These are phyloP conservation scores for Henicopernis longicauda DNA, from an alignment of 2,113 vertebrate genomes.

Conservation along the genomic window DNA sequence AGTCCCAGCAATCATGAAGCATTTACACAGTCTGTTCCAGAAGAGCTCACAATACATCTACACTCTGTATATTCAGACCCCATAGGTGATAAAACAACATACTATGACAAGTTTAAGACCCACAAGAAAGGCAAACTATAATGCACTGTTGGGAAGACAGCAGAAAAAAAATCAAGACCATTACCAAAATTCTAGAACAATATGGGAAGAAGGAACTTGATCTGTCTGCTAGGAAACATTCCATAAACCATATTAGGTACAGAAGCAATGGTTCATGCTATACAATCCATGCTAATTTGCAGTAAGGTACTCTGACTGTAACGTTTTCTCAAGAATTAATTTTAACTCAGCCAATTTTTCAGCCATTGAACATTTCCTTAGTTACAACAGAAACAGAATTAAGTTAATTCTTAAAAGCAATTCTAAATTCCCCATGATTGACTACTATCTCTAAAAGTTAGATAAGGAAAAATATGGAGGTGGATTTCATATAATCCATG, in stretches of 20 bases:
- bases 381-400: background rate
- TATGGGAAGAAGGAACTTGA: background rate
- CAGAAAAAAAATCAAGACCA: background rate
- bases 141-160: background rate
- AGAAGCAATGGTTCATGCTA: background rate
- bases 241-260: background rate
- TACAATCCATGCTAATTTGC: background rate
- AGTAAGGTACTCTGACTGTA: background rate
- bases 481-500: background rate
- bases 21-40: background rate
- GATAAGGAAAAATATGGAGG: background rate
- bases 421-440: background rate
- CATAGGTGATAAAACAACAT: background rate
- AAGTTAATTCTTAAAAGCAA: background rate
- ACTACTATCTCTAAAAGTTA: background rate
- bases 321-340: background rate
- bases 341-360: background rate
- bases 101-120: background rate
- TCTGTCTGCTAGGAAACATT: background rate
- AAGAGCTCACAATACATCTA: background rate
- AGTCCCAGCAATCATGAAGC: background rate
- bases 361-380: background rate
- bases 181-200: background rate
- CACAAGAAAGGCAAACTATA: background rate
- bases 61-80: background rate